Evolutionary conservation across 1,140 invertebrate genomes (phyloP), one percentile per base, ranked within the genome.

Genomic region (Solen grandis): DNA sequence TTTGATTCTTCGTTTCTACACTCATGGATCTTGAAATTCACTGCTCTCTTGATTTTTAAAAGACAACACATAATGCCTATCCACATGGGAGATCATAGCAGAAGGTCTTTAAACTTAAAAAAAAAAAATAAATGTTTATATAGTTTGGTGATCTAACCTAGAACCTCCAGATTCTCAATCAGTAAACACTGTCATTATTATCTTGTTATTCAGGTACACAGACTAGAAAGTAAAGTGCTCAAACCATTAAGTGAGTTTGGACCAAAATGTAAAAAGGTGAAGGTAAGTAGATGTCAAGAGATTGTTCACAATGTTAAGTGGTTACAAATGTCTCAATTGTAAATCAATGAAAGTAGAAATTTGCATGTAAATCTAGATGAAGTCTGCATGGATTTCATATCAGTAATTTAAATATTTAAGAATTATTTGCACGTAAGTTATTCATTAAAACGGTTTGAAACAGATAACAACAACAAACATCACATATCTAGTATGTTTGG

Each of bases 161-260:
- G 5, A 5, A 27, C 2, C 27, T 25, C 63, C n/a, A 31, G 35
- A 33, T n/a, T 38, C n/a, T 46, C 46, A 73, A 33, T 35, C 1
- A 13, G 5, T 22, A 29, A 46, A 72, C 27, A 33, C 14, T 78
- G n/a, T n/a, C n/a, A n/a, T n/a, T n/a, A n/a, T n/a, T n/a, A n/a
- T n/a, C 13, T 33, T 62, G n/a, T 78, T 36, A 62, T 82, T 36
- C 74, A 88, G 87, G 68, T 88, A 3, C 63, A 83, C 50, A 74
- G 87, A 60, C 55, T 88, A 36, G 87, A 88, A 50, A 79, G 65
- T 25, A 86, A 84, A 69, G 87, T 86, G 19, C 50, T 88, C 22
- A 83, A 82, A 38, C 87, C 87, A 52, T 52, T 88, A 27, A 77
- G 60, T n/a, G 46, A 29, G 29, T 88, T 86, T 80, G 87, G 87